Base-by-base conservation (phyloP, 2,113 vertebrate genomes). In the Campylomormyrus tamandua region DNA sequence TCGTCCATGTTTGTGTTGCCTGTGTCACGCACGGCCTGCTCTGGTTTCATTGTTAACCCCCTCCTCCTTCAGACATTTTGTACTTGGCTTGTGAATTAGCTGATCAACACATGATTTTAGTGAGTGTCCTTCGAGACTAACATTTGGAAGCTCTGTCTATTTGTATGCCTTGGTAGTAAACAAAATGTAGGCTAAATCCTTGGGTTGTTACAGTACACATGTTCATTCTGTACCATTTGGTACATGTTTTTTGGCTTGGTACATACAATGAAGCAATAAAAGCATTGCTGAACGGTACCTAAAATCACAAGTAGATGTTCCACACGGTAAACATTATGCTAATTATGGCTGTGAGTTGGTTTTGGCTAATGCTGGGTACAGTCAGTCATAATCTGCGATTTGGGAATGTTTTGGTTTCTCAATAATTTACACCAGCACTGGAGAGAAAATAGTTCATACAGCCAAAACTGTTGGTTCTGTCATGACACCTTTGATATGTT, bases 1-100 rank as follows among this genome's bases (percentile, higher is more conserved):
- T 90, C 80, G 48, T 35, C 31, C 6, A 35, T 92, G 92, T 91
- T 92, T 92, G 89, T 92, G 88, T 90, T 90, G 90, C 58, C 87
- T 92, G 89, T 91, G 90, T 92, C 90, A 92, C 21, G 87, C 89
- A 89, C 48, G 15, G 83, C 90, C 48, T 27, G 87, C 74, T 90
- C 19, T 35, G 39, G 17, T 31, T 58, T 91, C 80, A 31, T 66
- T 89, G 21, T 91, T 91, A 92, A 92, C 92, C 87, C 90, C 87
- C 52, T 92, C 83, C 88, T 90, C 83, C 50, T 52, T 19, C 35
- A 39, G 13, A 17, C 15, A 42, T 80, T 13, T 39, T 80, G 31
- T 35, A 80, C 35, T 42, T 80, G 74, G 2, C 74, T 80, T 42
- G 17, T 80, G 31, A 80, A 80, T 80, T 80, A 80, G 13, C 74